Evolutionary conservation across 1,140 invertebrate species (phyloP).

Genomic region (Colletes gigas): DNA sequence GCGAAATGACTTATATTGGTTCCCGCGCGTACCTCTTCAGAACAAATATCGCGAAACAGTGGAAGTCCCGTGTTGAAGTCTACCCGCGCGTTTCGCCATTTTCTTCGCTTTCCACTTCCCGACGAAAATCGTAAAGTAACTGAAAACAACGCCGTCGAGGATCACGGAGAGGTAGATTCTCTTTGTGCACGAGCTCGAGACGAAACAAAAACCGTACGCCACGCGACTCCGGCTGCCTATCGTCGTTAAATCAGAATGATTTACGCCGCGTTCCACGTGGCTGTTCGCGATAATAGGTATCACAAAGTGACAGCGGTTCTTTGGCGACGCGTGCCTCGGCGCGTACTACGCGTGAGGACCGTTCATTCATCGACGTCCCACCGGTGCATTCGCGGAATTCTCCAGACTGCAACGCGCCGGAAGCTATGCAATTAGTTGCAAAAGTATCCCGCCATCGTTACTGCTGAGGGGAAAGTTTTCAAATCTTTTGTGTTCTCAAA

Average conservation of each 20-base stretch:
- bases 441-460: too few relatives aligned
- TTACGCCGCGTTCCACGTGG: neutral
- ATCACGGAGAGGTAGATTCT: neutral
- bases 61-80: neutral
- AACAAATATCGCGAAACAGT: constrained; percentile 35
- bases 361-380: constrained; percentile 45
- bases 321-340: neutral
- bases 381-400: constrained; percentile 12
- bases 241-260: constrained; percentile 21
- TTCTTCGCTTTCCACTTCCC: too few relatives aligned
- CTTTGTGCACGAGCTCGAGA: neutral
- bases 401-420: neutral
- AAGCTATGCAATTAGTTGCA: neutral
- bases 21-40: neutral
- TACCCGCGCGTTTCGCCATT: neutral
- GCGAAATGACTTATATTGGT: constrained; percentile 40
- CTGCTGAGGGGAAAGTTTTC: too few relatives aligned
- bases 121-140: neutral
- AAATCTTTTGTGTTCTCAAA: too few relatives aligned
- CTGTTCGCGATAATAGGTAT: constrained; percentile 13
- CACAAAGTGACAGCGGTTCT: neutral
- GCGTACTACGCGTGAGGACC: constrained; percentile 23
- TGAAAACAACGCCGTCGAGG: constrained; percentile 1
- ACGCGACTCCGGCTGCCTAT: neutral
- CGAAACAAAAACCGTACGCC: neutral